Evolutionary conservation across 1,140 invertebrate species (phyloP), one percentile per base, ranked within the genome.

Genomic region (Solenopsis invicta): DNA sequence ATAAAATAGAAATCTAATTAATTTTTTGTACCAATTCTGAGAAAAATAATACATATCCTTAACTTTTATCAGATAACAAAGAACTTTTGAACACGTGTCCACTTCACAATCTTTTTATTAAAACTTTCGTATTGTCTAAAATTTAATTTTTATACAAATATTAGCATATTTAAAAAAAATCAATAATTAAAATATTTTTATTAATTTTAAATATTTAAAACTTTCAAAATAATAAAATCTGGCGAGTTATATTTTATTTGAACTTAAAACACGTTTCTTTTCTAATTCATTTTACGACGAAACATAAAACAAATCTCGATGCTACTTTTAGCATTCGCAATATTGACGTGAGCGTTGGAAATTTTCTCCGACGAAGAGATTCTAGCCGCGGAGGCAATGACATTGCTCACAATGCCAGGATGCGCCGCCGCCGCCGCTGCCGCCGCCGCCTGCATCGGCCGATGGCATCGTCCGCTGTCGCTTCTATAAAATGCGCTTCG

Each of bases 331-430:
- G 67, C 75, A 90, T 90, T 86, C 45, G 77, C 61, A 62, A 64
- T 64, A 29, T 37, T 90, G 56, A 50, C 54, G 21, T 12, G 77
- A 74, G 52, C 69, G 67, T 87, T 74, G 84, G 89, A 91, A 91
- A 90, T 88, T 90, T 87, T 88, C 77, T 80, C 77, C 81, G 81
- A 82, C 82, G 74, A 80, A 88, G 89, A 66, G 86, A 61, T 72
- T 90, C 72, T 77, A 81, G 52, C 74, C 37, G 54, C 78, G 89
- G 61, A 91, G 89, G 90, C 90, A 91, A 91, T 91, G 90, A 91
- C 90, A 91, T 91, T 91, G 89, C 84, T 87, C 78, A 76, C 90
- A 88, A 91, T 91, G 90, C 87, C 90, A 88, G 89, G 84, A 90
- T 82, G 89, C 80, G 78, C 64, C 75, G 76, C 34, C 69, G 69